A percentile compares a stretch with the other conserved stretches of the same genome.
phyloP scores from a whole-genome alignment of 2,888 invertebrate species.

The Toxonevra muliebris region DNA sequence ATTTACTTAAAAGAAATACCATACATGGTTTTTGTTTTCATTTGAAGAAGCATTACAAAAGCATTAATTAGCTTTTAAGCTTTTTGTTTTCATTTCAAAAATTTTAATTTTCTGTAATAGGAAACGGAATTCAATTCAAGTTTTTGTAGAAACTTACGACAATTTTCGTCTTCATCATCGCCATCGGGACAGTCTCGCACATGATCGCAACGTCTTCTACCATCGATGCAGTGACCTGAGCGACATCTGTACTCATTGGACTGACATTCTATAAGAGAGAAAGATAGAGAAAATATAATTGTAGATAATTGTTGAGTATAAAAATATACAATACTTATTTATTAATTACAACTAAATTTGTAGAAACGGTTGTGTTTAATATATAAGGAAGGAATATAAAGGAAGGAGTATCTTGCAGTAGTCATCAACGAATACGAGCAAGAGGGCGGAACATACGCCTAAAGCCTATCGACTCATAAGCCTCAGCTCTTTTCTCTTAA shows the following conservation, averaged over 20 bases:
- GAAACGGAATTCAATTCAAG: neutral
- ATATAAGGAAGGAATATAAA: no score
- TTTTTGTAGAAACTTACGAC: slow-evolving; percentile 58
- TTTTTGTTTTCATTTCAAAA: neutral
- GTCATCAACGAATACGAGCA: no score
- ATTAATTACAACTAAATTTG: no score
- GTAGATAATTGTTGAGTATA: no score
- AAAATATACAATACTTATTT: no score
- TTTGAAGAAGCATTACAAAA: neutral
- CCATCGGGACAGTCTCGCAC: slow-evolving; percentile 69
- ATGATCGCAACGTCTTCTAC: slow-evolving; percentile 68
- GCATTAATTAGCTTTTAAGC: neutral
- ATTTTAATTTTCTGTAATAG: neutral
- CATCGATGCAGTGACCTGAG: slow-evolving; percentile 71
- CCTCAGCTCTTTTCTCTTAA: no score
- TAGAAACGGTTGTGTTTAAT: no score
- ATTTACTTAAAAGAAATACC: slow-evolving; percentile 33
- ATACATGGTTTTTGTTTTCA: slow-evolving; percentile 5
- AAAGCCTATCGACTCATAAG: no score
- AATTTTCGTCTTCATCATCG: slow-evolving; percentile 69
- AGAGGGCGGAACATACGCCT: no score
- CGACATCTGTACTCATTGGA: slow-evolving; percentile 70
- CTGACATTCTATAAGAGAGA: slow-evolving; percentile 66
- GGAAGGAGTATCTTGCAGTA: no score
- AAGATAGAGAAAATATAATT: slow-evolving; percentile 22